Percentiles rank a stretch among this genome's conserved stretches.
phyloP scores from a whole-genome alignment of 2,113 vertebrate genomes.

The Hemibates koningsi region DNA sequence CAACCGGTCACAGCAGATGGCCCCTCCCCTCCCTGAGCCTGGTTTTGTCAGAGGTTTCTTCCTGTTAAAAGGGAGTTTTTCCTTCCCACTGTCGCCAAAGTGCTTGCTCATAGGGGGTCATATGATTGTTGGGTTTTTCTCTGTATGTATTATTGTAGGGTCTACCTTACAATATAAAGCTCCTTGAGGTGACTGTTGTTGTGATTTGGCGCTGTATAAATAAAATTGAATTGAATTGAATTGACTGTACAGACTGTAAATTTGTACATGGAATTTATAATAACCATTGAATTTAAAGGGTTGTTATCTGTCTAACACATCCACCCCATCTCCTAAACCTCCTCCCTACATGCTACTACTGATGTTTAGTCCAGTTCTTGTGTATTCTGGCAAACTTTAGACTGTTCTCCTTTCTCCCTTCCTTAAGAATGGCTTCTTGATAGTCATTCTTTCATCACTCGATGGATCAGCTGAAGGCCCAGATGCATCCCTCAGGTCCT shows the following conservation, averaged over 20 bases:
- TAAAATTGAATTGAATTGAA: not conserved
- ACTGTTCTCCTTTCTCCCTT: not conserved
- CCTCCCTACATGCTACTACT: not conserved
- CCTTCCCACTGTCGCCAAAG: not conserved
- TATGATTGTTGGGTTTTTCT: not conserved
- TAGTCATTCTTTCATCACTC: not conserved
- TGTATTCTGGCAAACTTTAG: not conserved
- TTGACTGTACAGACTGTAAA: not conserved
- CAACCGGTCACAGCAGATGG: rapidly evolving
- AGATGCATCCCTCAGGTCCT: not conserved
- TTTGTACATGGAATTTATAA: not conserved
- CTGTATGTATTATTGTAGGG: not conserved
- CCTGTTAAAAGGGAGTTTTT: not conserved
- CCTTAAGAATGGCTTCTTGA: not conserved
- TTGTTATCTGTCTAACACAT: not conserved
- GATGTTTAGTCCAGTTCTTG: not conserved
- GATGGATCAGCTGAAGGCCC: not conserved
- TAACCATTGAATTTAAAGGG: not conserved
- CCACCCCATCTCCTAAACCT: not conserved
- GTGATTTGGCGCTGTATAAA: not conserved
- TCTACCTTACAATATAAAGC: not conserved
- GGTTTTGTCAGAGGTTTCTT: rapidly evolving
- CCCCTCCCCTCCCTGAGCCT: not conserved
- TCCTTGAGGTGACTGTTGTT: not conserved
- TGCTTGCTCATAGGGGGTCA: not conserved